Evolutionary conservation across 2,797 vertebrate genomes (phyloP), one percentile per base, ranked within the genome.

Genomic region (Rhinophrynus dorsalis): DNA sequence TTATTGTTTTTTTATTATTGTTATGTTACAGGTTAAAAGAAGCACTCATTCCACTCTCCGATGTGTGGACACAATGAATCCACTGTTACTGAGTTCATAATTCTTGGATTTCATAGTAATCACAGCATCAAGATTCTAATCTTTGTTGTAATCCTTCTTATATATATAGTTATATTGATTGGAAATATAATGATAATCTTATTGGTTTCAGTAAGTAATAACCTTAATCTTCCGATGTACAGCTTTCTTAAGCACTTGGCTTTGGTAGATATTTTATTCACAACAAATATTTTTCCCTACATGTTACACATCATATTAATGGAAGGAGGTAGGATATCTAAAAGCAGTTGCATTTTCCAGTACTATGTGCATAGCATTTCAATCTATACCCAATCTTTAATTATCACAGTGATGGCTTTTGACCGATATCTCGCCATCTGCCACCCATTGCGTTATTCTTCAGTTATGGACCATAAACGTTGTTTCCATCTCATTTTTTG

Each of bases 361-460:
- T 44, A 40, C 11, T 54, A 54, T 9, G 18, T 69, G 3, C 44
- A 51, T 33, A 21, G 57, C 10, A 15, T 52, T 13, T 32, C 57
- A 18, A 13, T 33, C 9, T 32, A 24, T 23, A 65, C 32, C 47
- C 79, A 84, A 37, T 83, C 78, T 33, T 80, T 84, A 47, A 66
- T 86, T 12, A 63, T 84, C 55, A 79, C 80, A 23, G 59, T 76
- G 0, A 85, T 86, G 83, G 80, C 82, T 52, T 86, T 80, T 35
- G 80, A 85, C 52, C 73, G 80, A 18, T 85, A 86, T 30, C 62
- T 82, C 74, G 82, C 80, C 10, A 81, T 85, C 69, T 85, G 82
- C 48, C 79, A 78, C 3, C 82, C 84, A 1, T 60, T 86, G 52
- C 75, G 68, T 55, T 86, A 84, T 30, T 68, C 75, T 3, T 45